A percentile compares a stretch with the other conserved stretches of the same genome.
These are phyloP conservation scores for Mesoligia furuncula DNA, from an alignment of 2,888 invertebrate species.

Conservation along the genomic window DNA sequence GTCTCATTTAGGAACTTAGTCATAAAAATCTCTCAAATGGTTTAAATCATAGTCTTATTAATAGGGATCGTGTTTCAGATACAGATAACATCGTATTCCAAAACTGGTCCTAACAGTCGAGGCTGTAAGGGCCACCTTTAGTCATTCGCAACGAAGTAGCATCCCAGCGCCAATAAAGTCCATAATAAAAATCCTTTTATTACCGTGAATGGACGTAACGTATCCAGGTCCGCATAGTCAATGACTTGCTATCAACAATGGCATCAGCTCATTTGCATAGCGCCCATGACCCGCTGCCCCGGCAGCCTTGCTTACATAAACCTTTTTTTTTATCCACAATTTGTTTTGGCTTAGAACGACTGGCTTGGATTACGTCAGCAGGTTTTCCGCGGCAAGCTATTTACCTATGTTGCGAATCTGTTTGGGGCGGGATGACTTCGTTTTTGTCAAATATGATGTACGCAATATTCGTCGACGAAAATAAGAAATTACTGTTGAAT, in stretches of 20 bases:
- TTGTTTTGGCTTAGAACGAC: constrained; percentile 62
- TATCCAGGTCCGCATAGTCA: constrained; percentile 68
- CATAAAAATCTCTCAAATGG: constrained; percentile 14
- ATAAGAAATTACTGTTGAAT: background rate
- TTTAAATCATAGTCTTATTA: background rate
- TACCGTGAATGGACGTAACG: constrained; percentile 50
- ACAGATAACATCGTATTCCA: background rate
- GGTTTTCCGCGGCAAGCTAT: constrained; percentile 35
- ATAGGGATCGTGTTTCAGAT: background rate
- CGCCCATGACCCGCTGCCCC: constrained; percentile 85
- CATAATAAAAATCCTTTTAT: constrained; percentile 57
- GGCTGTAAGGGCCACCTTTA: background rate
- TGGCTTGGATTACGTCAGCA: constrained; percentile 60
- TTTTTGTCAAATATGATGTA: constrained; percentile 5
- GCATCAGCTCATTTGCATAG: constrained; percentile 83
- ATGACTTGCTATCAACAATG: constrained; percentile 78
- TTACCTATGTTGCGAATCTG: constrained; percentile 45
- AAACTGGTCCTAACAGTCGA: constrained; percentile 15
- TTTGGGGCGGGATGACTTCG: constrained; percentile 15
- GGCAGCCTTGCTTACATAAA: constrained; percentile 77
- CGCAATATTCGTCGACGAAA: background rate
- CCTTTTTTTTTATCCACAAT: constrained; percentile 68
- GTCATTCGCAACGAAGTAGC: constrained; percentile 19
- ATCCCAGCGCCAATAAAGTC: constrained; percentile 29
- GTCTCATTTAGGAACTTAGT: constrained; percentile 9